Conservation (phyloP, 1,140 invertebrate species). For the Thrips palmi region DNA sequence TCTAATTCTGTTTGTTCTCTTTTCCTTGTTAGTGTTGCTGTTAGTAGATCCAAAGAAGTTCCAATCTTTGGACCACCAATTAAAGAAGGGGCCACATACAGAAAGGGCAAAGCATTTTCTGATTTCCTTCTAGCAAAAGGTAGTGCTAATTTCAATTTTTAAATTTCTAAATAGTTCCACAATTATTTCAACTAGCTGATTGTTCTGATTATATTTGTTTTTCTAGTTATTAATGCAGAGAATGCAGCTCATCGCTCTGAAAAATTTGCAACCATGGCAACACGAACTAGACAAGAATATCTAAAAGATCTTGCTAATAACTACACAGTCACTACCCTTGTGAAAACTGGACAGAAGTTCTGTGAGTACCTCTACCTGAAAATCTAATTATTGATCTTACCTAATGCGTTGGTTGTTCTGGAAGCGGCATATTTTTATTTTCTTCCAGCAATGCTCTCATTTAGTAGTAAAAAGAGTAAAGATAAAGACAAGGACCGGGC, state of each 20-base stretch:
- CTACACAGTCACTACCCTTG: constrained; percentile 57
- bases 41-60: constrained; percentile 87
- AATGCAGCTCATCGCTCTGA: constrained; percentile 90
- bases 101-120: constrained; percentile 75
- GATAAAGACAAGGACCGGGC: no score
- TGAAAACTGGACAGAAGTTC: constrained; percentile 78
- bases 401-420: neutral
- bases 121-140: constrained; percentile 87
- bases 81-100: constrained; percentile 61
- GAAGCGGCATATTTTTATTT: constrained; percentile 11
- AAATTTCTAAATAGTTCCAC: neutral
- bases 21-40: constrained; percentile 48
- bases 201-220: neutral
- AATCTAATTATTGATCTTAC: constrained; percentile 4
- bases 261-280: constrained; percentile 95
- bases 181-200: constrained; percentile 1
- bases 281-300: constrained; percentile 87
- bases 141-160: constrained; percentile 17
- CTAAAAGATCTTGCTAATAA: constrained; percentile 80
- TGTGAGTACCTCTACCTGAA: constrained; percentile 37
- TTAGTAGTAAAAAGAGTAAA: constrained; percentile 50
- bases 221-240: constrained; percentile 81
- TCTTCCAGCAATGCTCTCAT: constrained; percentile 40
- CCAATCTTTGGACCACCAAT: constrained; percentile 90
- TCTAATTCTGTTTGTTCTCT: constrained; percentile 1